Conservation (phyloP, 2,888 invertebrate species). For the Tetheella fluctuosa region DNA sequence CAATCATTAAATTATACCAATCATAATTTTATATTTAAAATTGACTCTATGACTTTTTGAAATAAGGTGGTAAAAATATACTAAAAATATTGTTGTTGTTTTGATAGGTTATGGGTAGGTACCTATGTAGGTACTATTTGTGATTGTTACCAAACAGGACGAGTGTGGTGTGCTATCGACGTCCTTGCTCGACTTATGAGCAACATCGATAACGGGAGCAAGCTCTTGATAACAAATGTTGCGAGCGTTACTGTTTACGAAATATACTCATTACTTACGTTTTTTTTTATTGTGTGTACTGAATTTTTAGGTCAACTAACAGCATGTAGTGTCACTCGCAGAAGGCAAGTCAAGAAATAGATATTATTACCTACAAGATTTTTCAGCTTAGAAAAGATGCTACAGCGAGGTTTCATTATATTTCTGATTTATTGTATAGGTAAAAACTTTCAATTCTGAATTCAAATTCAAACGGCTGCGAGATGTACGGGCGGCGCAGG, state of each 20-base stretch:
- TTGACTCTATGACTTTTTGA: too few species aligned
- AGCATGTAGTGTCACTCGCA: neutral
- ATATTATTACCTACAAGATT: neutral
- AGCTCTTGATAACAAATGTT: conserved; percentile 53
- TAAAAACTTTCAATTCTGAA: conserved; percentile 60
- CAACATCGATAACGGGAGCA: conserved; percentile 62
- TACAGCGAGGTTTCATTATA: too few species aligned
- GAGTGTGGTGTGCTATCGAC: conserved; percentile 55
- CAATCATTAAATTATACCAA: neutral
- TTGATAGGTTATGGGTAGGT: neutral
- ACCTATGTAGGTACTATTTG: conserved; percentile 26
- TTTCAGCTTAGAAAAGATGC: too few species aligned
- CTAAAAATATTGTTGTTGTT: neutral
- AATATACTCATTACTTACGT: conserved; percentile 23
- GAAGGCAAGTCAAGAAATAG: neutral
- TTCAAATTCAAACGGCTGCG: conserved; percentile 62
- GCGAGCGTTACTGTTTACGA: conserved; percentile 34
- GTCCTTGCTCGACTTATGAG: conserved; percentile 75
- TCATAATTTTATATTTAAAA: too few species aligned
- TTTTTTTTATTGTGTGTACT: conserved; percentile 6
- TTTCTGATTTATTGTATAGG: too few species aligned
- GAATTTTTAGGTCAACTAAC: neutral
- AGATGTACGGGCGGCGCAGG: conserved; percentile 50
- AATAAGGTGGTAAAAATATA: neutral
- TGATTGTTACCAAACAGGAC: conserved; percentile 46